Conservation (phyloP, 1,140 invertebrate genomes). For the Drosophila eugracilis region DNA sequence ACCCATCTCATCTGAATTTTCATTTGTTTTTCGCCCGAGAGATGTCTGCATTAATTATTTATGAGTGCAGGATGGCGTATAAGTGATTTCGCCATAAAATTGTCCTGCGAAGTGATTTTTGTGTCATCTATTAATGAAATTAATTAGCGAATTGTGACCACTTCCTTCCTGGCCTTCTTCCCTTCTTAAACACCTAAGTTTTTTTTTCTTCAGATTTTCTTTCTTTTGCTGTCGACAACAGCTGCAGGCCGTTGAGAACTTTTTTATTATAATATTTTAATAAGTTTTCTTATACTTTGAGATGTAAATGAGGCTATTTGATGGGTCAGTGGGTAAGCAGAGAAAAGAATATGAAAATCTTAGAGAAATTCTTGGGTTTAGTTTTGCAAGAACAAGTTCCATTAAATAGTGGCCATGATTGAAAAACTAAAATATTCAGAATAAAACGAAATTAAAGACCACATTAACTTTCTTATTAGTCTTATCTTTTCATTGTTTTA, state of each 20-base stretch:
- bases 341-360: neutral
- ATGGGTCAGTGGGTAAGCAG: neutral
- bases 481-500: neutral
- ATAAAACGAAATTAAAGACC: neutral
- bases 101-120: slow-evolving; percentile 45
- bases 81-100: slow-evolving; percentile 67
- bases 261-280: slow-evolving; percentile 25
- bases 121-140: slow-evolving; percentile 69
- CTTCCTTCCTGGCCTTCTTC: slow-evolving; percentile 2
- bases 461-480: neutral
- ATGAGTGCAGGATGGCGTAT: slow-evolving; percentile 69
- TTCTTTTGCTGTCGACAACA: slow-evolving; percentile 8
- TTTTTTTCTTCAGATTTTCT: slow-evolving; percentile 5
- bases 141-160: slow-evolving; percentile 49
- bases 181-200: neutral
- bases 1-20: slow-evolving; percentile 41
- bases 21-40: slow-evolving; percentile 56
- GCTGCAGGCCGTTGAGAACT: slow-evolving; percentile 15
- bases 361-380: neutral
- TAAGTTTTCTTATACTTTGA: slow-evolving; percentile 31
- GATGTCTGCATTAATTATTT: slow-evolving; percentile 79
- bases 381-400: neutral
- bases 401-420: neutral
- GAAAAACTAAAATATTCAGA: too few species aligned
- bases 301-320: slow-evolving; percentile 19